These are phyloP conservation scores for Typhlichthys subterraneus DNA, from an alignment of 2,797 vertebrate species.

Conservation along the genomic window DNA sequence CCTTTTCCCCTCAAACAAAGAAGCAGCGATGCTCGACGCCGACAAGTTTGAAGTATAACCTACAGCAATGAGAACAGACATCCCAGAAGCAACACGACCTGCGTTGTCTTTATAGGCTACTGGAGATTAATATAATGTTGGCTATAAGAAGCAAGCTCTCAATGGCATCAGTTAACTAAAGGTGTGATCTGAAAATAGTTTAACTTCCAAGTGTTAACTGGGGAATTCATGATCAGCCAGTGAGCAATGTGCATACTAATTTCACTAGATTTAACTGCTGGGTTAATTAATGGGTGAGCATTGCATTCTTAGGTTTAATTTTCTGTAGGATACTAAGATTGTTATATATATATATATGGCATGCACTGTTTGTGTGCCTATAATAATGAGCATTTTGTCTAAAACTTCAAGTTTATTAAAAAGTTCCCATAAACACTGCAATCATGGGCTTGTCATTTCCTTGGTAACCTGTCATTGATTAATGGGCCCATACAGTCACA, in stretches of 20 bases:
- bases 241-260: conserved; percentile 42
- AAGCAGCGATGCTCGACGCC: conserved; percentile 30
- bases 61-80: conserved; percentile 32
- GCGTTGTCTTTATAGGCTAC: neutral
- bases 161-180: conserved; percentile 22
- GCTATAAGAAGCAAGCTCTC: conserved; percentile 13
- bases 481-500: conserved; percentile 56
- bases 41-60: conserved; percentile 22
- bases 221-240: conserved; percentile 40
- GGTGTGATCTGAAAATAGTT: conserved; percentile 18
- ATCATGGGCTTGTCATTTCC: conserved; percentile 68
- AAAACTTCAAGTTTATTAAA: conserved; percentile 37
- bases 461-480: conserved; percentile 72
- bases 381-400: conserved; percentile 56
- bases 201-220: conserved; percentile 28
- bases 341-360: conserved; percentile 14
- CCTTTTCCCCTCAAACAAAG: conserved; percentile 57
- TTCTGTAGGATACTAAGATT: neutral
- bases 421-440: conserved; percentile 53
- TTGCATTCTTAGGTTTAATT: conserved; percentile 6
- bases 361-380: conserved; percentile 33
- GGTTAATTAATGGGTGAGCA: conserved; percentile 21
- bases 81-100: conserved; percentile 15
- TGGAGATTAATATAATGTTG: neutral
- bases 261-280: conserved; percentile 13